These are phyloP conservation scores for Oasisia sp. DNA, from an alignment of 2,888 invertebrate species.

Conservation along the genomic window DNA sequence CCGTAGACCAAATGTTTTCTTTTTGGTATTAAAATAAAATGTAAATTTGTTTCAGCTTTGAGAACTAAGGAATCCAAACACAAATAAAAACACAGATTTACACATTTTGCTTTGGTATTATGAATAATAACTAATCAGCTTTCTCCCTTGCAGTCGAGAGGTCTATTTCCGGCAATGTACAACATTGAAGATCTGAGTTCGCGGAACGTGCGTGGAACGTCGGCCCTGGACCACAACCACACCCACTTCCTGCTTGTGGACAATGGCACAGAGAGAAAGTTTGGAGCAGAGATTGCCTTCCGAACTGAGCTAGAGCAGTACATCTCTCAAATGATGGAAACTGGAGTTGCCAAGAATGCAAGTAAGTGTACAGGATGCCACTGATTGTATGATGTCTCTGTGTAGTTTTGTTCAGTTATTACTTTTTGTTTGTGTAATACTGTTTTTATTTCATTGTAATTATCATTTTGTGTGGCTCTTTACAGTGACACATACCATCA, in stretches of 20 bases:
- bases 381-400: background rate
- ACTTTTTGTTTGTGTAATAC: background rate
- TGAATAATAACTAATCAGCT: background rate
- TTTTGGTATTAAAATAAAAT: no score
- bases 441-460: background rate
- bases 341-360: constrained; percentile 50
- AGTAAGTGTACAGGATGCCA: constrained; percentile 36
- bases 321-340: constrained; percentile 48
- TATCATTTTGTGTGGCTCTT: background rate
- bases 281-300: constrained; percentile 60
- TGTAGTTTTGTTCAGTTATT: background rate
- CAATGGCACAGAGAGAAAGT: constrained; percentile 56
- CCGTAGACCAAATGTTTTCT: no score
- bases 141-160: constrained; percentile 44
- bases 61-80: no score
- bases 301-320: constrained; percentile 55
- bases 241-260: constrained; percentile 65
- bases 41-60: no score
- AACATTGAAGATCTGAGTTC: constrained; percentile 48
- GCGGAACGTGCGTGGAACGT: constrained; percentile 39
- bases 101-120: background rate
- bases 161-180: constrained; percentile 59
- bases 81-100: background rate
- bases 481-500: background rate
- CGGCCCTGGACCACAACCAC: constrained; percentile 63